phyloP scores from a whole-genome alignment of 1,140 invertebrate species.

The Papilio helenus region DNA sequence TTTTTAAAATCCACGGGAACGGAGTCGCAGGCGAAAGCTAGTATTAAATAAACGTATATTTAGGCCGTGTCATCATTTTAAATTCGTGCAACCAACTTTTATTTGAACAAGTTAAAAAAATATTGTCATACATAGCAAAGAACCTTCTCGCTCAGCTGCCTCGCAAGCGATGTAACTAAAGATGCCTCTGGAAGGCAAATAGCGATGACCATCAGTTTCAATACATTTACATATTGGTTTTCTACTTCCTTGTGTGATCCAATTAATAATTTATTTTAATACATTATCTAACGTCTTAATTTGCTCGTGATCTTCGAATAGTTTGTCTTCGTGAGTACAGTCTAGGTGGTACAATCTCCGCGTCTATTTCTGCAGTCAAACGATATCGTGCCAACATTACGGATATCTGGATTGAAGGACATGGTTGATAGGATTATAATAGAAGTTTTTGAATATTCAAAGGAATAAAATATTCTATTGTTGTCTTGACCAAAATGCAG shows the following conservation, averaged over 20 bases:
- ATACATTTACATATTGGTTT: background rate
- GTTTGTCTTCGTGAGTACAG: background rate
- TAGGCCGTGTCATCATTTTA: background rate
- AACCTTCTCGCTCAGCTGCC: too few species aligned
- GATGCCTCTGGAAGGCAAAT: background rate
- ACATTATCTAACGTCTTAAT: background rate
- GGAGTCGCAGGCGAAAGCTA: too few species aligned
- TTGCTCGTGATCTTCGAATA: background rate
- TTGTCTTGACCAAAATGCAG: too few species aligned
- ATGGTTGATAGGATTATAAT: background rate
- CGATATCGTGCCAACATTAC: background rate
- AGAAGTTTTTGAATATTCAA: background rate
- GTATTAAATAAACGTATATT: too few species aligned
- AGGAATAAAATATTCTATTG: too few species aligned
- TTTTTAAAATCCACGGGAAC: too few species aligned
- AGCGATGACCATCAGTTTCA: background rate
- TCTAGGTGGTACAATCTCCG: background rate
- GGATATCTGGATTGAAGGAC: background rate
- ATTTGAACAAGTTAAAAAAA: too few species aligned
- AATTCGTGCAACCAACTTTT: too few species aligned
- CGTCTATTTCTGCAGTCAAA: background rate
- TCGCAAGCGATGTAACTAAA: background rate
- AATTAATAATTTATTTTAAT: background rate
- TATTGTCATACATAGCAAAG: too few species aligned
- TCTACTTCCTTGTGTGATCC: background rate